These are phyloP conservation scores for Hirudo medicinalis DNA, from an alignment of 1,140 invertebrate species.

Conservation along the genomic window DNA sequence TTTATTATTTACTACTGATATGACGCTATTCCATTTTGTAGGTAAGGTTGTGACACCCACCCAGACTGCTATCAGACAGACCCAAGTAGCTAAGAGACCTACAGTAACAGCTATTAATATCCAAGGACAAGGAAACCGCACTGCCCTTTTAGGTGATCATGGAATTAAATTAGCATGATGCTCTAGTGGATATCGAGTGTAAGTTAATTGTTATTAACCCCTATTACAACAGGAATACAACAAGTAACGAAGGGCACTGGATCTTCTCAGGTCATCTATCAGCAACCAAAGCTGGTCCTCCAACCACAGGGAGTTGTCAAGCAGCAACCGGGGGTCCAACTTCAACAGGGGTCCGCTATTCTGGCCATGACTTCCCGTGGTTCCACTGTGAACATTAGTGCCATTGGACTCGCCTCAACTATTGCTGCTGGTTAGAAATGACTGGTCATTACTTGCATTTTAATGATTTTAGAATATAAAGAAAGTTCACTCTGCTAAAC, in stretches of 20 bases:
- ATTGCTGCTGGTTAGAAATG: background rate
- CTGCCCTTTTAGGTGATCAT: background rate
- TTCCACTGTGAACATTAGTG: background rate
- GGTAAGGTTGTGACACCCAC: background rate
- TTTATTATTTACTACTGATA: background rate
- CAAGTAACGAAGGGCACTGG: background rate
- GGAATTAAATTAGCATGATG: too few relatives aligned
- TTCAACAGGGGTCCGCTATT: background rate
- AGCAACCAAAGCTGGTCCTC: constrained; percentile 6
- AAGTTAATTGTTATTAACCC: too few relatives aligned
- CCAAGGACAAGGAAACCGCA: background rate
- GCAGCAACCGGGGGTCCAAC: background rate
- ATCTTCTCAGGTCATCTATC: background rate
- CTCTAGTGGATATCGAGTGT: too few relatives aligned
- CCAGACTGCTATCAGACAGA: background rate
- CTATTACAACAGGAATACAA: background rate
- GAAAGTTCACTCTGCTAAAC: too few relatives aligned
- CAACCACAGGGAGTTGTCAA: constrained; percentile 3
- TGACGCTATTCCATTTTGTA: background rate
- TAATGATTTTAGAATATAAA: too few relatives aligned
- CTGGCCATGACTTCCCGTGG: background rate
- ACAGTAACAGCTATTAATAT: constrained; percentile 1
- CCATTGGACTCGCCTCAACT: background rate
- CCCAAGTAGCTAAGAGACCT: background rate
- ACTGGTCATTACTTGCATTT: background rate